These are phyloP conservation scores for Clamator glandarius DNA, from an alignment of 2,797 vertebrate genomes.

Conservation along the genomic window DNA sequence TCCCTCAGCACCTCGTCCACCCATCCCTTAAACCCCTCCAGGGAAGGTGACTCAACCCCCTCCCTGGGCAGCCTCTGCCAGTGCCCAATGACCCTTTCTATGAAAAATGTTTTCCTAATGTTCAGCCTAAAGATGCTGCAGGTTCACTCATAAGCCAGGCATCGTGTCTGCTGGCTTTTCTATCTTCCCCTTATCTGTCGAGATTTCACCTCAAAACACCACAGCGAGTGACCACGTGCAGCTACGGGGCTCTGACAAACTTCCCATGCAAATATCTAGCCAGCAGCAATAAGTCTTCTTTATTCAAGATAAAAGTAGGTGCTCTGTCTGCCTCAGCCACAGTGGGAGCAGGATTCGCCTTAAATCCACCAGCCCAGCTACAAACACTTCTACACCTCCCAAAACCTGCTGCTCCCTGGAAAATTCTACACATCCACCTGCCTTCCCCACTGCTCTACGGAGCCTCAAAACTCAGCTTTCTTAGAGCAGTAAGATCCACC, in stretches of 20 bases:
- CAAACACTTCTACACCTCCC: not conserved
- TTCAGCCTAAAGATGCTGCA: not conserved
- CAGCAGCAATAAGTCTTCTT: not conserved
- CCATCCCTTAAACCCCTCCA: no score
- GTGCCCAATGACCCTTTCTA: no score
- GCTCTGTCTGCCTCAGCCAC: not conserved
- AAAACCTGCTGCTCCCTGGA: not conserved
- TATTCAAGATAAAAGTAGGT: not conserved
- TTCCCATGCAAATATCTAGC: rapidly evolving
- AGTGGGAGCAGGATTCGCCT: not conserved
- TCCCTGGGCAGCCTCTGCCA: no score
- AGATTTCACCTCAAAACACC: not conserved
- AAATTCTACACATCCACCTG: not conserved
- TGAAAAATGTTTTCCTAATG: no score
- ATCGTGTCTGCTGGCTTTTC: not conserved
- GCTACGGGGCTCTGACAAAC: rapidly evolving
- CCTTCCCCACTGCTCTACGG: not conserved
- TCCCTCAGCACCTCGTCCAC: no score
- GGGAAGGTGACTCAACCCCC: no score
- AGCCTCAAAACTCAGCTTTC: not conserved
- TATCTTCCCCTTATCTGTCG: not conserved
- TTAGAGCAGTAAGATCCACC: rapidly evolving
- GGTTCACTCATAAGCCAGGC: rapidly evolving
- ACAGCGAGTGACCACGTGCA: rapidly evolving
- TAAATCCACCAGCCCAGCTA: not conserved